Evolutionary conservation across 2,113 vertebrate genomes (phyloP).

Genomic region (Pangasianodon gigas): DNA sequence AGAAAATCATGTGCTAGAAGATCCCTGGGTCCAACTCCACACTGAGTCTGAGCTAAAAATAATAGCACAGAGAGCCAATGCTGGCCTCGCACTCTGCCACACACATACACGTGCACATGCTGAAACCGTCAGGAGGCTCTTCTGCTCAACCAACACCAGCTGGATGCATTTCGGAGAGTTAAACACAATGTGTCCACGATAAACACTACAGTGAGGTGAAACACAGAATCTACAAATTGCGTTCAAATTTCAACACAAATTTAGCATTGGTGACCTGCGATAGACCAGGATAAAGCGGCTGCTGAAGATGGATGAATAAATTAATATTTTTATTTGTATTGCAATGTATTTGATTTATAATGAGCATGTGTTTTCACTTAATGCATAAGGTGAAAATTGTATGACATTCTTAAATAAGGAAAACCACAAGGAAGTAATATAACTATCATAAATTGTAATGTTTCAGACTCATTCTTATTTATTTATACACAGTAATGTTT

Average conservation of each 20-base stretch:
- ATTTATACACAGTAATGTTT: background rate
- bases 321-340: background rate
- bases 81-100: conserved; percentile 15
- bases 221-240: background rate
- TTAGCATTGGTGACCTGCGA: background rate
- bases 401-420: background rate
- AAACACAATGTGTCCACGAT: background rate
- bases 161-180: conserved; percentile 2
- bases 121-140: conserved; percentile 20
- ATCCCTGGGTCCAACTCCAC: conserved; percentile 41
- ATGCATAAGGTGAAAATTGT: background rate
- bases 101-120: conserved; percentile 12
- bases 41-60: conserved; percentile 54
- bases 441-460: too few relatives aligned
- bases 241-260: too few relatives aligned
- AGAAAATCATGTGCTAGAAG: conserved; percentile 41
- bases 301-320: background rate
- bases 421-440: background rate
- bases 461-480: background rate
- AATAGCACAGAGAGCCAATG: conserved; percentile 1
- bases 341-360: background rate
- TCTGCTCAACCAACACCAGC: conserved; percentile 17
- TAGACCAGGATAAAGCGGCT: background rate
- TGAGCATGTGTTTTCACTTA: background rate
- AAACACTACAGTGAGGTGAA: background rate